phyloP scores from a whole-genome alignment of 2,888 invertebrate species.

The Cordilura impudica region DNA sequence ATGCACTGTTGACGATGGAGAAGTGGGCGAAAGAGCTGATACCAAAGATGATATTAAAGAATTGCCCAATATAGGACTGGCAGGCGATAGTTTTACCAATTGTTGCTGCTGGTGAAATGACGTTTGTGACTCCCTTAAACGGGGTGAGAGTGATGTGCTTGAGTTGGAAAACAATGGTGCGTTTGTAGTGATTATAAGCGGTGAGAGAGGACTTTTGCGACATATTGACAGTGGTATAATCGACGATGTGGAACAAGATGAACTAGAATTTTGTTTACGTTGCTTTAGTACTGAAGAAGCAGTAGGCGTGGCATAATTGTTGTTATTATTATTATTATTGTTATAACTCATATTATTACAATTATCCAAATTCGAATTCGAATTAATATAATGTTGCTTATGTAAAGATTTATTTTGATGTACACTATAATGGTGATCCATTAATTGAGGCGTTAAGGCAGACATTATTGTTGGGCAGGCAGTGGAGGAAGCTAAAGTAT shows the following conservation, averaged over 20 bases:
- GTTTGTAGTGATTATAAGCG: constrained; percentile 65
- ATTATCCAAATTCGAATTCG: constrained; percentile 35
- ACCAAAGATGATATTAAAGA: constrained; percentile 12
- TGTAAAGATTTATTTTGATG: constrained; percentile 14
- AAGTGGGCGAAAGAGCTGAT: constrained; percentile 58
- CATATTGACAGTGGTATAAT: constrained; percentile 63
- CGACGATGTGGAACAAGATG: constrained; percentile 59
- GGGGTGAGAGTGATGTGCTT: constrained; percentile 62
- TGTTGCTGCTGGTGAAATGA: constrained; percentile 8
- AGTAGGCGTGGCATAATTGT: constrained; percentile 71
- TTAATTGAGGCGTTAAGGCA: constrained; percentile 40
- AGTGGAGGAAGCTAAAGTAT: constrained; percentile 54
- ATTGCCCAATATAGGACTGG: constrained; percentile 50
- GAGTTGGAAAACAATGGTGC: constrained; percentile 60
- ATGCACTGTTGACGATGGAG: constrained; percentile 61
- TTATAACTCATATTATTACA: constrained; percentile 65
- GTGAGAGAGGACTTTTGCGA: constrained; percentile 71
- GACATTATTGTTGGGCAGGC: constrained; percentile 41
- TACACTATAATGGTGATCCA: constrained; percentile 28
- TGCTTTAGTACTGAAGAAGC: constrained; percentile 67
- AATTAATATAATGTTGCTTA: constrained; percentile 32
- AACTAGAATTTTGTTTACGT: constrained; percentile 41
- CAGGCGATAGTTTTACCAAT: constrained; percentile 27
- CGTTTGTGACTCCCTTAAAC: constrained; percentile 26
- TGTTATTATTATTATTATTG: constrained; percentile 65